Base-by-base conservation (phyloP, 1,140 invertebrate species). In the Drosophila albomicans region DNA sequence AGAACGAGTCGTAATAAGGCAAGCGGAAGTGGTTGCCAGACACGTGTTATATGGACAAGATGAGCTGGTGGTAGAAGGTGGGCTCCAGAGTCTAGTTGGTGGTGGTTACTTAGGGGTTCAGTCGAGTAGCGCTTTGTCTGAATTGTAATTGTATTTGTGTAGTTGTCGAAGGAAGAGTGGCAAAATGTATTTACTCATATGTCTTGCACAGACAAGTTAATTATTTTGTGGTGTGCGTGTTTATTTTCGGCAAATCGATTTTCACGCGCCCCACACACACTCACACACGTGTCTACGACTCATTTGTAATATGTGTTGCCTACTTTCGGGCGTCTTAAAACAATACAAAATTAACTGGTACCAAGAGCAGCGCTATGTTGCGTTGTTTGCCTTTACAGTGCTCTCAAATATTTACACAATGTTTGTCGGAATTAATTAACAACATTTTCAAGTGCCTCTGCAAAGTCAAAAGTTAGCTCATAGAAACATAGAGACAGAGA, bases 391-490 rank as follows among this genome's bases (percentile, higher is more conserved):
- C 59, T 58, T 43, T 49, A 51, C 69, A 72, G 69, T 88, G 77
- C 77, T 67, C 62, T 49, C 72, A 88, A 89, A 88, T 88, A 88
- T 88, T 88, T 88, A 75, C 81, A 65, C 75, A 85, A 76, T 89
- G 79, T 85, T 89, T 89, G 85, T 85, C 85, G 85, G 81, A 88
- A 88, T 88, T 88, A 88, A 88, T 88, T 89, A 88, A 85, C 78
- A 89, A 75, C 65, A 66, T 68, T 80, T 75, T 68, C 66, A 64
- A 79, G 64, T 61, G 62, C 45, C 61, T 51, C 28, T 32, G 61
- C 32, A 46, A 54, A 64, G 49, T 48, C 62, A 45, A 8, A 13
- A 64, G 35, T 57, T 38, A 52, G 28, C 13, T 20, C 13, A 35
- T 7, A 43, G 54, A 41, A 48, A n/a, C 16, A 20, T 6, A 57